Base-by-base conservation (phyloP, 2,113 vertebrate genomes). In the Puma concolor region DNA sequence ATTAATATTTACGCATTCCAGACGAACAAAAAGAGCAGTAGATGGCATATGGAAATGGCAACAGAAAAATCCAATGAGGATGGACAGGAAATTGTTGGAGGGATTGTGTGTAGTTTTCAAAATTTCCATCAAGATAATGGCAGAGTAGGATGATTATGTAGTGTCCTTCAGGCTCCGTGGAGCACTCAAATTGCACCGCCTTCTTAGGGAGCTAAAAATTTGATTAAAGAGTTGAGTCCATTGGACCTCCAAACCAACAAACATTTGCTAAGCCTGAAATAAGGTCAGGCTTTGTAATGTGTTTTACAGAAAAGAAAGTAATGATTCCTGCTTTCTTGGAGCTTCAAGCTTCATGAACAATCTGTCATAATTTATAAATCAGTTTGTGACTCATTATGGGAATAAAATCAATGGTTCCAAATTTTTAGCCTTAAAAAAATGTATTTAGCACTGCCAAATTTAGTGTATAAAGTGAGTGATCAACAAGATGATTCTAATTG, bases 391-490 rank as follows among this genome's bases (percentile, higher is more conserved):
- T 96, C 41, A 87, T 89, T 44, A 79, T 36, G 92, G 33, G 27
- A 87, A 83, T 54, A 80, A 23, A 72, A 69, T 87, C 74, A 86
- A 72, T 38, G 74, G 44, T 79, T 72, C 97, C 50, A 93, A 95
- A 44, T 74, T 76, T 94, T 72, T 2, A 88, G 33, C 36, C 31
- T 95, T 97, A 44, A 69, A 74, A 66, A 88, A 79, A 84, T 60
- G 6, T 25, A 77, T 60, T 69, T 36, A 50, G 12, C 23, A 84
- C 7, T 64, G 33, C 29, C 15, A 89, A 67, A 90, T 81, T 93
- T 88, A 31, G 12, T 76, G 4, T 76, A 64, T 81, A 95, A 88
- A 84, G 27, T 63, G 25, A 95, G 8, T 33, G 48, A 72, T 88
- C 44, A 5, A 41, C 27, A 80, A 31, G 10, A 80, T 15, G 4